phyloP scores from a whole-genome alignment of 2,888 invertebrate genomes.

The Scaptomyza caliginosa region DNA sequence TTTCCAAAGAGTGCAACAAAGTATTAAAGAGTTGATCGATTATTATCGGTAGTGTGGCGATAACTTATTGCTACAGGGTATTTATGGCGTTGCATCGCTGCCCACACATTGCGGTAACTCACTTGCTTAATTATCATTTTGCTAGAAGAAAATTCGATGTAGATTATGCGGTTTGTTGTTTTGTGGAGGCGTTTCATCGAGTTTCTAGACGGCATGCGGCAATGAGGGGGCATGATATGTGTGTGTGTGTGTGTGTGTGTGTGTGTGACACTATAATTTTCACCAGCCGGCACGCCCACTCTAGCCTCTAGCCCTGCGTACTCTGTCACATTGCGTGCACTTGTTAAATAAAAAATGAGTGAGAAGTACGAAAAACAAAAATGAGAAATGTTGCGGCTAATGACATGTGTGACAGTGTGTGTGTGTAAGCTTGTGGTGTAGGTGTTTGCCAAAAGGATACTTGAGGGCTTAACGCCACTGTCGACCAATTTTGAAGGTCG shows the following conservation, averaged over 20 bases:
- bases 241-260: no score
- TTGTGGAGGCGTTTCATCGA: constrained; percentile 6
- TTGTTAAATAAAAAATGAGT: constrained; percentile 65
- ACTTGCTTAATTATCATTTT: constrained; percentile 51
- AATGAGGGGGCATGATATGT: no score
- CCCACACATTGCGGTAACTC: not conserved
- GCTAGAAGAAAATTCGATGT: constrained; percentile 42
- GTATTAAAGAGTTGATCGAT: no score
- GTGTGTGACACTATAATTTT: constrained; percentile 67
- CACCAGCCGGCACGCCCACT: constrained; percentile 27
- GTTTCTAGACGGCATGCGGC: not conserved
- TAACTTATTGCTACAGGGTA: constrained; percentile 3
- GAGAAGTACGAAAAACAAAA: constrained; percentile 26
- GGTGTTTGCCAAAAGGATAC: constrained; percentile 64
- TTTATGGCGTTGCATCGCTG: not conserved
- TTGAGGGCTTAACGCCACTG: constrained; percentile 57
- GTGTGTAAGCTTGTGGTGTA: constrained; percentile 21
- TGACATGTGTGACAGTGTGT: constrained; percentile 48
- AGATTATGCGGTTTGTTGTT: constrained; percentile 26
- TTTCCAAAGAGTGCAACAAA: no score
- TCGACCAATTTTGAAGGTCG: constrained; percentile 73
- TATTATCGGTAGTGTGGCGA: no score
- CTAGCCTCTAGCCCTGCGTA: constrained; percentile 5
- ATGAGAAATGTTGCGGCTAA: constrained; percentile 66
- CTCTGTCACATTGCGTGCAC: constrained; percentile 72